Evolutionary conservation across 2,113 vertebrate genomes (phyloP), one percentile per base, ranked within the genome.

Genomic region (Canis aureus): DNA sequence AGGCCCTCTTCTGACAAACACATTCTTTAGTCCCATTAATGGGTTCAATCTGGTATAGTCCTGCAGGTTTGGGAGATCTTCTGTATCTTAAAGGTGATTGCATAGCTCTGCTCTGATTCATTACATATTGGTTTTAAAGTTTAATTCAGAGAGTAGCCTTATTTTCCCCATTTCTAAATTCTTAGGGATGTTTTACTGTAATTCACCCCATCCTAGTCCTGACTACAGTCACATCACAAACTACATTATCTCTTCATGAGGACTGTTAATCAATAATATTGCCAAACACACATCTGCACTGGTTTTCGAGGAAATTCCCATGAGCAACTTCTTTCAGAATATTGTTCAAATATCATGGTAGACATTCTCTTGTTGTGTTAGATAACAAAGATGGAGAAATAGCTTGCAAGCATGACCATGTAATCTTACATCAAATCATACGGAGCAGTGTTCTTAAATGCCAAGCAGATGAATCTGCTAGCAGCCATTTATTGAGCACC

Each of bases 291-390:
- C 12, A n/a, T 64, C 60, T 88, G 49, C 49, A 74, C 69, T 38
- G 19, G 84, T 80, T 92, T 57, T 35, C 79, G 93, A 86, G 59
- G 66, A 97, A 60, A 91, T 53, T 87, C 20, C 25, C 55, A 51
- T 91, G 73, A 87, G 83, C 19, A 91, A 38, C 15, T 78, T 93
- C 13, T 95, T 97, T 83, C 49, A 84, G 59, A 91, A 67, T 22
- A 79, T 53, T 86, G 22, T 83, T 90, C 76, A 87, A 71, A 73
- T 64, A 79, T 79, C 55, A 87, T 59, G 12, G 62, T 8, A 95
- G 79, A 43, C 25, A 60, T 84, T 88, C 27, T 93, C 16, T 35
- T 60, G 27, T 67, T 62, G 32, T 87, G 35, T 64, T 71, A 84
- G 67, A 79, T 79, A 88, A 60, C 35, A 84, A 60, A 59, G 23